Percentiles rank a stretch among this genome's conserved stretches.
Evolutionary conservation across 2,797 vertebrate genomes (phyloP).

Genomic region (Sebastes cheni): DNA sequence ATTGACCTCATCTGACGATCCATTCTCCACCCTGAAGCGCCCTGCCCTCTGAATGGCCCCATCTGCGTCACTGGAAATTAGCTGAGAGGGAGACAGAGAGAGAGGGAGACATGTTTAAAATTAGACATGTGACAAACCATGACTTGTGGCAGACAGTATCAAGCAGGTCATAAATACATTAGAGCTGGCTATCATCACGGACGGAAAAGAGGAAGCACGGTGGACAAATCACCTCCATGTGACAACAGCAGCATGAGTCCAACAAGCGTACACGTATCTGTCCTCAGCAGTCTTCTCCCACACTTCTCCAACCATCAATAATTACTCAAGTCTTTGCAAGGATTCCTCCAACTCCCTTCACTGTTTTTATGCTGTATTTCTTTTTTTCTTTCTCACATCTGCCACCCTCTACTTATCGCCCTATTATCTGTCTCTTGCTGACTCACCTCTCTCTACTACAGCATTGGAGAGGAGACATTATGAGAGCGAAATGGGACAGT

Average conservation of each 20-base stretch:
- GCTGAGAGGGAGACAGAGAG: slow-evolving; percentile 75
- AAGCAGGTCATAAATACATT: slow-evolving; percentile 43
- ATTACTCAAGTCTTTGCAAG: slow-evolving; percentile 13
- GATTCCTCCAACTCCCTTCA: not conserved
- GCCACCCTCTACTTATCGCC: slow-evolving; percentile 46
- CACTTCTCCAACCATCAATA: slow-evolving; percentile 16
- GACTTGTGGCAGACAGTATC: slow-evolving; percentile 45
- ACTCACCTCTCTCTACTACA: slow-evolving; percentile 53
- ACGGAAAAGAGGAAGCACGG: slow-evolving; percentile 35
- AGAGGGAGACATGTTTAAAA: slow-evolving; percentile 53
- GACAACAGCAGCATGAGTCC: slow-evolving; percentile 23
- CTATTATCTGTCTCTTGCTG: slow-evolving; percentile 61
- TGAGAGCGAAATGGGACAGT: slow-evolving; percentile 34
- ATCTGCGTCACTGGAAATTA: slow-evolving; percentile 98
- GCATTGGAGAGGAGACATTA: slow-evolving; percentile 35
- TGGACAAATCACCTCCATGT: slow-evolving; percentile 38
- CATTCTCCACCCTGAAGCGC: slow-evolving; percentile 98
- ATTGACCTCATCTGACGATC: slow-evolving; percentile 92
- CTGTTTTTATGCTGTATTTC: slow-evolving; percentile 9
- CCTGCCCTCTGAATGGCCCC: slow-evolving; percentile 98
- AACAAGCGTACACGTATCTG: not conserved
- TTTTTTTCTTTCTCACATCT: slow-evolving; percentile 19
- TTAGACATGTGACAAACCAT: slow-evolving; percentile 49
- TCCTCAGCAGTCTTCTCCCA: not conserved
- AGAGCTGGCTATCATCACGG: not conserved